phyloP scores from a whole-genome alignment of 2,888 invertebrate species.

The Cephus sareptanus region DNA sequence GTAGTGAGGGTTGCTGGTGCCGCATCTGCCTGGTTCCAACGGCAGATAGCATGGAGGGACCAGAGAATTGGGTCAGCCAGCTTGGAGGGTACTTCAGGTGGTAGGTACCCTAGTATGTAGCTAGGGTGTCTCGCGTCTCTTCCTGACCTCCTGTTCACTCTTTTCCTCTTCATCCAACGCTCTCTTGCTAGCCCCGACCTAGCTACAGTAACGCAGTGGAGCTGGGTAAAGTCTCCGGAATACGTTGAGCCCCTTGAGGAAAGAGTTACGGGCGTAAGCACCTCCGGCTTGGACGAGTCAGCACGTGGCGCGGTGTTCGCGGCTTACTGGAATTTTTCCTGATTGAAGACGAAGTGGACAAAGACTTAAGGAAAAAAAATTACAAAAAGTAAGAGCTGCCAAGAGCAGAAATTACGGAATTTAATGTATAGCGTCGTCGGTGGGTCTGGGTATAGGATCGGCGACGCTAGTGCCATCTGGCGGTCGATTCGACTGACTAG shows the following conservation, averaged over 20 bases:
- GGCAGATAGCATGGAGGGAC: slow-evolving; percentile 18
- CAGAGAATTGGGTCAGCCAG: slow-evolving; percentile 58
- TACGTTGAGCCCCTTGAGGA: no score
- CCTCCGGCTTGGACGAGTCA: background rate
- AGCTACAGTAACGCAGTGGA: no score
- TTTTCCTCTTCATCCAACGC: slow-evolving; percentile 13
- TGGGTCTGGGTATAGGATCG: no score
- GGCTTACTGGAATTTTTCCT: no score
- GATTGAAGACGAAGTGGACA: no score
- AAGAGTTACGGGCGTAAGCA: background rate
- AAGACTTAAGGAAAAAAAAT: no score
- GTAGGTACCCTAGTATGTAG: slow-evolving; percentile 40
- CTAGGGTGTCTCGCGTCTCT: background rate
- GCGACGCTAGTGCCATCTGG: no score
- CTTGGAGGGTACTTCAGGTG: slow-evolving; percentile 57
- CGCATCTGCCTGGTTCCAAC: slow-evolving; percentile 21
- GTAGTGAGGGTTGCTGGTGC: slow-evolving; percentile 5
- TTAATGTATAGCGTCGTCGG: no score
- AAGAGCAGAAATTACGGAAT: no score
- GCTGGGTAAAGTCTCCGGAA: no score
- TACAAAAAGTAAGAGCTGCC: no score
- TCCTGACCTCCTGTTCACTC: slow-evolving; percentile 15
- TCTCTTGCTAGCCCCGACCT: background rate
- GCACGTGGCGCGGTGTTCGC: background rate
- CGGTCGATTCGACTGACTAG: background rate